These are phyloP conservation scores for Leptopilina clavipes DNA, from an alignment of 1,140 invertebrate genomes.

Conservation along the genomic window DNA sequence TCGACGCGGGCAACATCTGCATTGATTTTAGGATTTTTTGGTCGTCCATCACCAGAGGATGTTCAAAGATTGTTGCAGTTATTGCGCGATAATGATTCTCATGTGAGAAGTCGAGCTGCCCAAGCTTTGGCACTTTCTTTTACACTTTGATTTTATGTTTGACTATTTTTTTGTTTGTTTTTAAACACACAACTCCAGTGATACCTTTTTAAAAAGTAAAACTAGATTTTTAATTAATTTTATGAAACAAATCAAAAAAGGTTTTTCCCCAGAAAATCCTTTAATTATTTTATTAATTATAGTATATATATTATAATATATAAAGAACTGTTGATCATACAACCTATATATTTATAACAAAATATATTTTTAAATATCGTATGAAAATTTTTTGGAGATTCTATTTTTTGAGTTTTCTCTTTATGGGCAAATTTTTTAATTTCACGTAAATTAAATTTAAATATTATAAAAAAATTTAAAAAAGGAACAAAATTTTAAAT, in stretches of 20 bases:
- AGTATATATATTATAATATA: not conserved
- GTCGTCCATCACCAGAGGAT: slow-evolving; percentile 63
- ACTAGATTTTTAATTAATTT: not conserved
- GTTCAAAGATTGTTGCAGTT: slow-evolving; percentile 78
- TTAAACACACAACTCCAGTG: not conserved
- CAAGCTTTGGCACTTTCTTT: slow-evolving; percentile 75
- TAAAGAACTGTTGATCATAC: not conserved
- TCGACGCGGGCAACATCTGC: slow-evolving; percentile 64
- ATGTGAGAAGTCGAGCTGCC: slow-evolving; percentile 78
- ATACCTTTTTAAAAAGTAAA: not conserved
- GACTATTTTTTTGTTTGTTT: not conserved
- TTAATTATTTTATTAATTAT: not conserved
- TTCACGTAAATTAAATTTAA: not conserved
- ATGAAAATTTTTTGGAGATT: not conserved
- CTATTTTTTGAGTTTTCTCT: not conserved
- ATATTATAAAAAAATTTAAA: not conserved
- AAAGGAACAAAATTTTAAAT: not conserved
- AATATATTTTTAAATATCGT: slow-evolving; percentile 9
- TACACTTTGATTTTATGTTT: slow-evolving; percentile 45
- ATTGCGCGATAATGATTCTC: slow-evolving; percentile 76
- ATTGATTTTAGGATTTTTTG: slow-evolving; percentile 66
- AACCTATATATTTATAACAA: not conserved
- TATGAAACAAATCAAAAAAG: not conserved
- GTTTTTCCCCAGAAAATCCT: not conserved
- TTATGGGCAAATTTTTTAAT: not conserved